Percentiles rank a stretch among this genome's conserved stretches.
These are phyloP conservation scores for Microctenopoma steveboyesi DNA, from an alignment of 2,797 vertebrate genomes.

Conservation along the genomic window DNA sequence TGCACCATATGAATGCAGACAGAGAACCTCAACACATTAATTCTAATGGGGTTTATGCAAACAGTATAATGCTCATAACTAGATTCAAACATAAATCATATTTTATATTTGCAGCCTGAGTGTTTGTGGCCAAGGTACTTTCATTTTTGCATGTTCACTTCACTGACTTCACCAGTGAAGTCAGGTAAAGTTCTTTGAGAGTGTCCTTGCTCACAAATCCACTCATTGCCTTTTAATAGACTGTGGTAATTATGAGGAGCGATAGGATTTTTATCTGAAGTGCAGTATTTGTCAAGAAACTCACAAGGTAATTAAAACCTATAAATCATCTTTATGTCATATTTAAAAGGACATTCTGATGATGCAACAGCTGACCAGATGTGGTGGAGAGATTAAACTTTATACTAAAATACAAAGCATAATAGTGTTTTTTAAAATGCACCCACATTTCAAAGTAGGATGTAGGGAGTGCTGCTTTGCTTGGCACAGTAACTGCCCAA, in stretches of 20 bases:
- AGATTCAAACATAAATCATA: neutral
- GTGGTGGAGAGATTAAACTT: constrained; percentile 4
- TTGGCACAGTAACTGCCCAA: constrained; percentile 2
- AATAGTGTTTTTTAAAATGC: constrained; percentile 2
- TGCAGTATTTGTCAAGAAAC: constrained; percentile 25
- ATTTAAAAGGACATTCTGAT: neutral
- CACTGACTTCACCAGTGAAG: neutral
- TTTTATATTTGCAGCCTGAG: neutral
- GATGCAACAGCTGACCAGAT: constrained; percentile 18
- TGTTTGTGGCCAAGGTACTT: no score
- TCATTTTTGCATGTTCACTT: neutral
- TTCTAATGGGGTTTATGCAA: neutral
- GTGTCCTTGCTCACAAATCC: neutral
- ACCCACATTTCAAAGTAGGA: constrained; percentile 9
- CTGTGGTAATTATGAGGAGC: constrained; percentile 1
- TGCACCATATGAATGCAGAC: neutral
- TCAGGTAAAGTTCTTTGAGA: neutral
- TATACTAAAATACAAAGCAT: constrained; percentile 17
- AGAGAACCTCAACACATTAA: neutral
- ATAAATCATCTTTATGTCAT: constrained; percentile 20
- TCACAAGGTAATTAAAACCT: neutral
- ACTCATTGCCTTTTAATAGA: neutral
- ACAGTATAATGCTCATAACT: neutral
- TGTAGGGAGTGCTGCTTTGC: neutral
- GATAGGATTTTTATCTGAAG: constrained; percentile 26